Conservation (phyloP, 2,888 invertebrate genomes). For the Drosophila sordidula region DNA sequence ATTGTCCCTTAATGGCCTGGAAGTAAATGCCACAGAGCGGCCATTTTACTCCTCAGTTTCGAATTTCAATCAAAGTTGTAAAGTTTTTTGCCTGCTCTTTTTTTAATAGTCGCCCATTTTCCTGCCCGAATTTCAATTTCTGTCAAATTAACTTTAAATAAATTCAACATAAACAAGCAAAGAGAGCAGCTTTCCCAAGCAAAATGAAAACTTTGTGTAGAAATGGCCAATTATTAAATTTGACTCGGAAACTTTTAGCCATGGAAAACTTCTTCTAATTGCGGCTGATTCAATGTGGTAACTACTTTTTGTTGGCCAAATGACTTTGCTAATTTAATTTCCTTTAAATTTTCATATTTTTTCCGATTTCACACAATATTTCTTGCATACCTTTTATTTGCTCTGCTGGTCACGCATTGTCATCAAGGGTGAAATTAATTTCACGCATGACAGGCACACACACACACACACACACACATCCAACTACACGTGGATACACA, state of each 20-base stretch:
- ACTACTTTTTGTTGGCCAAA: neutral
- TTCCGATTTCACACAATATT: neutral
- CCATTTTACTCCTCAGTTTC: conserved; percentile 33
- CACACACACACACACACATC: neutral
- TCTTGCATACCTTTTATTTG: conserved; percentile 5
- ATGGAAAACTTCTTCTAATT: conserved; percentile 14
- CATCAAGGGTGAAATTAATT: conserved; percentile 16
- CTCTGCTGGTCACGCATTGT: conserved; percentile 14
- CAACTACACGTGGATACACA: neutral
- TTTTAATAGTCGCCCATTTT: conserved; percentile 1
- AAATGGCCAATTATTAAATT: conserved; percentile 47
- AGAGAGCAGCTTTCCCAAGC: conserved; percentile 14
- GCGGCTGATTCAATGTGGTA: neutral
- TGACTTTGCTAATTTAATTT: conserved; percentile 11
- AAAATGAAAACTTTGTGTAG: conserved; percentile 3
- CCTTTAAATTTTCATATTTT: conserved; percentile 6
- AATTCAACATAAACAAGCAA: conserved; percentile 34
- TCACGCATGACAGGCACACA: conserved; percentile 6
- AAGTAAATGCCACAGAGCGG: conserved; percentile 47
- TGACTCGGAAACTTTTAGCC: conserved; percentile 25
- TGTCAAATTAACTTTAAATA: conserved; percentile 44
- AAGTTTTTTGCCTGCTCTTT: conserved; percentile 28
- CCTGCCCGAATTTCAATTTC: conserved; percentile 31
- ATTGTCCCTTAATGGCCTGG: conserved; percentile 56
- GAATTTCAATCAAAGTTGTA: conserved; percentile 57